Evolutionary conservation across 2,888 invertebrate genomes (phyloP).

Genomic region (Cremastinae sp.): DNA sequence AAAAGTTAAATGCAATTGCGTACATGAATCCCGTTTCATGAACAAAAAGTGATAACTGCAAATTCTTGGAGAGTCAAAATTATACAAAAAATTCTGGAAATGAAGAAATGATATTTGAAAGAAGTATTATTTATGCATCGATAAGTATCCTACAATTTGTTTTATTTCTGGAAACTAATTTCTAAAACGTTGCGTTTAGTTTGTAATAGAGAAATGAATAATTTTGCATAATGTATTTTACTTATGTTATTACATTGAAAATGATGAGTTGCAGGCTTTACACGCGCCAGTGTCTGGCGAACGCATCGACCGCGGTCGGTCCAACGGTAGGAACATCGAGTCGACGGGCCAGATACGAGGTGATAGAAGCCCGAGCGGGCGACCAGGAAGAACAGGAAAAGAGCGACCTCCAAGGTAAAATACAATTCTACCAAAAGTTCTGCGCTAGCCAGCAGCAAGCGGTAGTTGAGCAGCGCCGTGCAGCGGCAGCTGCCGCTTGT

Average conservation of each 20-base stretch:
- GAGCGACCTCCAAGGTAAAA: slow-evolving; percentile 78
- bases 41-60: too few relatives aligned
- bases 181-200: too few relatives aligned
- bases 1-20: too few relatives aligned
- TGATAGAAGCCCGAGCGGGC: slow-evolving; percentile 70
- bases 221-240: not conserved
- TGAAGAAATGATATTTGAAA: too few relatives aligned
- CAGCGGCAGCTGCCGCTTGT: slow-evolving; percentile 75
- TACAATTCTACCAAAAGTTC: slow-evolving; percentile 77
- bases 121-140: too few relatives aligned
- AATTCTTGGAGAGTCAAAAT: too few relatives aligned
- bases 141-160: too few relatives aligned
- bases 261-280: slow-evolving; percentile 73
- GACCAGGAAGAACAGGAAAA: slow-evolving; percentile 78
- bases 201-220: too few relatives aligned
- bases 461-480: slow-evolving; percentile 82
- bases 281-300: slow-evolving; percentile 76
- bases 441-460: slow-evolving; percentile 78
- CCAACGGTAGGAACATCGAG: slow-evolving; percentile 72
- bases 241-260: not conserved
- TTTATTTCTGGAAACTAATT: too few relatives aligned
- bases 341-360: slow-evolving; percentile 70
- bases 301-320: slow-evolving; percentile 73
- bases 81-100: too few relatives aligned
- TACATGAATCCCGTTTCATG: too few relatives aligned